Evolutionary conservation across 2,113 vertebrate species (phyloP).

Genomic region (Nothobranchius furzeri): DNA sequence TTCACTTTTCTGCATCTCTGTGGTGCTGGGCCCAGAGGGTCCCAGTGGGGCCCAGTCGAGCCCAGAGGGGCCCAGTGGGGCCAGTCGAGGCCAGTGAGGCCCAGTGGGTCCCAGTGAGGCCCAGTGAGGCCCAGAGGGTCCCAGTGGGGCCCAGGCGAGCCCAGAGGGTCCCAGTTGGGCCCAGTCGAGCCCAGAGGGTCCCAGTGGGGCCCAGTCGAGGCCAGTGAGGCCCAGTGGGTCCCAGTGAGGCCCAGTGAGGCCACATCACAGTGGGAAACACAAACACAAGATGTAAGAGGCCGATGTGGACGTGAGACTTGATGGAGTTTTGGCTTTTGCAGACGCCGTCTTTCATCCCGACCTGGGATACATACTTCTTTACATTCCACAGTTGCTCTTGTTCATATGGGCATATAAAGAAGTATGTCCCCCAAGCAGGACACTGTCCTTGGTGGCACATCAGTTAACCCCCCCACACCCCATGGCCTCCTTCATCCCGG

Average conservation of each 20-base stretch:
- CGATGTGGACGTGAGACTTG: neutral
- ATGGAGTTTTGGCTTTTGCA: conserved; percentile 10
- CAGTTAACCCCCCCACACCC: conserved; percentile 23
- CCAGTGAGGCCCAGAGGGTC: conserved; percentile 26
- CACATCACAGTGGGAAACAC: conserved; percentile 3
- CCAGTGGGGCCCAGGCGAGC: conserved; percentile 24
- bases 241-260: conserved; percentile 21
- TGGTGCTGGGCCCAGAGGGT: conserved; percentile 52
- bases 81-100: too few species aligned
- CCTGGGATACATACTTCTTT: conserved; percentile 99
- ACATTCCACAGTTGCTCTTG: conserved; percentile 99
- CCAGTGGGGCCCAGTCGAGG: too few species aligned
- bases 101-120: conserved; percentile 28
- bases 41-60: conserved; percentile 7
- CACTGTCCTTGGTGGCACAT: conserved; percentile 74
- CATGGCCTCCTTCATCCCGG: neutral
- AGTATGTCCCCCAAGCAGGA: conserved; percentile 98
- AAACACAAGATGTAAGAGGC: too few species aligned
- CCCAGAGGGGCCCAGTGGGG: conserved; percentile 8
- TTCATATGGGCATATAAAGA: conserved; percentile 99
- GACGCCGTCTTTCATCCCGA: conserved; percentile 74
- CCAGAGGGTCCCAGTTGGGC: conserved; percentile 14
- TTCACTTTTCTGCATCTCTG: conserved; percentile 43
- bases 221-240: too few species aligned
- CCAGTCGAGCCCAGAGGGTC: conserved; percentile 26